A percentile compares a stretch with the other conserved stretches of the same genome.
Evolutionary conservation across 1,140 invertebrate species (phyloP).

Genomic region (Choristoneura fumiferana): DNA sequence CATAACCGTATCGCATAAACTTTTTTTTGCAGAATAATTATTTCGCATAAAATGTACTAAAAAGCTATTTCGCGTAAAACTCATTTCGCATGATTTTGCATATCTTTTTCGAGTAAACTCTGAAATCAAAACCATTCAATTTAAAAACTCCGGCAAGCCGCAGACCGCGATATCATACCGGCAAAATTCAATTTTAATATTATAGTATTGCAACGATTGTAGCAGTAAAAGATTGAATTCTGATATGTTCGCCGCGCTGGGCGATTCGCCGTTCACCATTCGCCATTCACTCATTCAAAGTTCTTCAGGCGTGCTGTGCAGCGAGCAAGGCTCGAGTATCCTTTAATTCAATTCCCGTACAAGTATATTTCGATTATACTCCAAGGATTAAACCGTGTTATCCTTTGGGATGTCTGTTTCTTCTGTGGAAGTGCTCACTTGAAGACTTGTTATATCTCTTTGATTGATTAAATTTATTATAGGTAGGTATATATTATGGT

Average conservation of each 20-base stretch:
- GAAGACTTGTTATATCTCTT: no score
- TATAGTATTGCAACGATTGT: conserved; percentile 53
- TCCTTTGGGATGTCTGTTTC: not conserved
- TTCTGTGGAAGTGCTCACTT: no score
- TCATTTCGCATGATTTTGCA: no score
- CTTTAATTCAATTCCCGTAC: conserved; percentile 7
- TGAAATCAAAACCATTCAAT: no score
- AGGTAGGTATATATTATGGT: no score
- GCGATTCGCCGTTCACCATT: conserved; percentile 21
- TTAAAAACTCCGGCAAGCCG: no score
- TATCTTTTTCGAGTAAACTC: no score
- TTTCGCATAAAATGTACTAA: no score
- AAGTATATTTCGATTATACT: conserved; percentile 4
- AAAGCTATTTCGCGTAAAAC: no score
- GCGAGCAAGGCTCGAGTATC: conserved; percentile 24
- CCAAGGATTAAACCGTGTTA: not conserved
- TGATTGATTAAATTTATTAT: no score
- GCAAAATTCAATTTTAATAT: conserved; percentile 61
- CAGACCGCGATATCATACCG: conserved; percentile 1
- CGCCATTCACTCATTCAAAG: conserved; percentile 49
- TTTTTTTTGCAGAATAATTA: no score
- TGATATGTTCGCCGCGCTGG: conserved; percentile 39
- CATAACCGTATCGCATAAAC: no score
- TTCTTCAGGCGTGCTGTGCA: conserved; percentile 43
- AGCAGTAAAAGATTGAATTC: conserved; percentile 60